phyloP scores from a whole-genome alignment of 2,113 vertebrate species.

The Brachionichthys hirsutus region DNA sequence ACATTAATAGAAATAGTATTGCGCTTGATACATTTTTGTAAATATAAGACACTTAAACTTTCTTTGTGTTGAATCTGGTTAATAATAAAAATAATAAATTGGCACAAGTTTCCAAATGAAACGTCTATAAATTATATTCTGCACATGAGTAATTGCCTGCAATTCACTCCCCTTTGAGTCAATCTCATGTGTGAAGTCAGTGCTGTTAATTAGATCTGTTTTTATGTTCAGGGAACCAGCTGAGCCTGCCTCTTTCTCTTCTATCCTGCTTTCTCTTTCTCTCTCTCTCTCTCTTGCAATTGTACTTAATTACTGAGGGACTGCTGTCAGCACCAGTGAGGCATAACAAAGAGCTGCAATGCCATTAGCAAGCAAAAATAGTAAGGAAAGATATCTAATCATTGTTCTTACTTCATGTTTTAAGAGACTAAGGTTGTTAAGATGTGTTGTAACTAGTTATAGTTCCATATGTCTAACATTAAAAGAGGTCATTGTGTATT shows the following conservation, averaged over 20 bases:
- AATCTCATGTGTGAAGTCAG: conserved; percentile 77
- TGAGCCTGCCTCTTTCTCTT: conserved; percentile 68
- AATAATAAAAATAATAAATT: conserved; percentile 47
- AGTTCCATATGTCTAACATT: conserved; percentile 28
- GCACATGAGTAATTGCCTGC: conserved; percentile 74
- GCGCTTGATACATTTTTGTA: conserved; percentile 11
- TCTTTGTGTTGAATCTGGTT: conserved; percentile 23
- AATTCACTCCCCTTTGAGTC: conserved; percentile 77
- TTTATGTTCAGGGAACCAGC: conserved; percentile 76
- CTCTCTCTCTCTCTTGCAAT: conserved; percentile 69
- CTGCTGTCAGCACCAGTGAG: conserved; percentile 68
- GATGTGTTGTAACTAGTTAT: conserved; percentile 35
- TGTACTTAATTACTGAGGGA: conserved; percentile 78
- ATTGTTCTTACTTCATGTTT: conserved; percentile 52
- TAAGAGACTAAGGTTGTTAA: conserved; percentile 43
- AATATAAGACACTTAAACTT: conserved; percentile 32
- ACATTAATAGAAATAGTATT: conserved; percentile 7
- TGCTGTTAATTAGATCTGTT: conserved; percentile 79
- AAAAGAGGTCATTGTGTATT: conserved; percentile 20
- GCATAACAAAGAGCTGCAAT: conserved; percentile 75
- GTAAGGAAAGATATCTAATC: conserved; percentile 45
- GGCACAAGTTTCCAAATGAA: conserved; percentile 62
- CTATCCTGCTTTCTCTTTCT: conserved; percentile 48
- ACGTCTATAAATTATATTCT: conserved; percentile 72
- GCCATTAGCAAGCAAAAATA: conserved; percentile 63